phyloP scores from a whole-genome alignment of 2,797 vertebrate species.

The Crocidura indochinensis region DNA sequence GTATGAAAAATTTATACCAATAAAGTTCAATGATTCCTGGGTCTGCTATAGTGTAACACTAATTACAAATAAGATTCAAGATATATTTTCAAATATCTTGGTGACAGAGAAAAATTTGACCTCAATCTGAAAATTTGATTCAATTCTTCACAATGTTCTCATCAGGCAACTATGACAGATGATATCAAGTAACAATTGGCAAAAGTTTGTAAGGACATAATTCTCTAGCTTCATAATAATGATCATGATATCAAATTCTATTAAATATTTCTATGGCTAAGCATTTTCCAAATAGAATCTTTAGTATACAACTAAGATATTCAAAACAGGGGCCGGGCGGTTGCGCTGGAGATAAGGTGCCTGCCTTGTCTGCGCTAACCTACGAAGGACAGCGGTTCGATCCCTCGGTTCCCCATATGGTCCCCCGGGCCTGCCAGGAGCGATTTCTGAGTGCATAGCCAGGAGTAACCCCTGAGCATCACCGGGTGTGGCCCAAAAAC shows the following conservation, averaged over 20 bases:
- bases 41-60: slow-evolving; percentile 19
- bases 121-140: background rate
- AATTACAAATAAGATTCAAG: slow-evolving; percentile 37
- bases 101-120: slow-evolving; percentile 35
- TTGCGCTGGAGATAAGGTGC: too few relatives aligned
- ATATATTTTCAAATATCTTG: slow-evolving; percentile 17
- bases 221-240: background rate
- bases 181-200: background rate
- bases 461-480: too few relatives aligned
- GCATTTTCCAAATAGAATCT: too few relatives aligned
- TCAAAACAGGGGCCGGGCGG: too few relatives aligned
- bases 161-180: slow-evolving; percentile 4
- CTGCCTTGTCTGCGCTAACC: too few relatives aligned
- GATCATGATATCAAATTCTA: background rate
- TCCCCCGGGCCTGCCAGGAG: too few relatives aligned
- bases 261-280: background rate
- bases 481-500: too few relatives aligned
- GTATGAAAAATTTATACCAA: slow-evolving; percentile 34
- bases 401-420: too few relatives aligned
- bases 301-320: background rate
- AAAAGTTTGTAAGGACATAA: slow-evolving; percentile 3
- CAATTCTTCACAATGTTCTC: slow-evolving; percentile 37
- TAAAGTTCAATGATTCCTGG: slow-evolving; percentile 10
- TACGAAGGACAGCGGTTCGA: too few relatives aligned
- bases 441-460: too few relatives aligned